These are phyloP conservation scores for Mythimna lalbum DNA, from an alignment of 2,888 invertebrate genomes.

Conservation along the genomic window DNA sequence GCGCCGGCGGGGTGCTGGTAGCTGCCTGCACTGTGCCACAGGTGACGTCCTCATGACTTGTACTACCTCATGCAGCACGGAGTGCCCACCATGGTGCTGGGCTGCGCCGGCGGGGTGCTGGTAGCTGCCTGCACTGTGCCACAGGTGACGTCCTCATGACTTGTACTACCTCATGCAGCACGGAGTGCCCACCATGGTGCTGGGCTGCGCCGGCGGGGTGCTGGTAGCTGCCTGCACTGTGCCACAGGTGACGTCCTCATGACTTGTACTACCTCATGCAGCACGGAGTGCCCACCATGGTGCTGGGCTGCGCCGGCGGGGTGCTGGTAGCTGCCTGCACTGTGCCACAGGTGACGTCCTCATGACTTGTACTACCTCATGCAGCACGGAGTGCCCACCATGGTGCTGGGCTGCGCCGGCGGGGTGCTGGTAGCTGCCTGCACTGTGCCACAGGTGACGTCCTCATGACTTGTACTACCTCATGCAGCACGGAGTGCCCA, in stretches of 20 bases:
- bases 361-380: slow-evolving; percentile 83
- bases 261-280: slow-evolving; percentile 88
- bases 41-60: slow-evolving; percentile 70
- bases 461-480: slow-evolving; percentile 77
- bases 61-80: slow-evolving; percentile 90
- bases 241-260: slow-evolving; percentile 87
- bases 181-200: slow-evolving; percentile 90
- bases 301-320: slow-evolving; percentile 92
- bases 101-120: slow-evolving; percentile 92
- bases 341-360: slow-evolving; percentile 90
- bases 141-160: slow-evolving; percentile 76
- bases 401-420: slow-evolving; percentile 92
- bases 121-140: slow-evolving; percentile 94
- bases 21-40: slow-evolving; percentile 93
- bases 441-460: slow-evolving; percentile 91
- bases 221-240: slow-evolving; percentile 93
- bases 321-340: slow-evolving; percentile 92
- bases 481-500: slow-evolving; percentile 89
- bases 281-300: slow-evolving; percentile 89
- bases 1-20: slow-evolving; percentile 92
- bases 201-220: slow-evolving; percentile 92
- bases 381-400: slow-evolving; percentile 89
- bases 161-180: slow-evolving; percentile 90
- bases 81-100: slow-evolving; percentile 91
- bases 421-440: slow-evolving; percentile 93